phyloP scores from a whole-genome alignment of 2,113 vertebrate species.

The Pao palembangensis region DNA sequence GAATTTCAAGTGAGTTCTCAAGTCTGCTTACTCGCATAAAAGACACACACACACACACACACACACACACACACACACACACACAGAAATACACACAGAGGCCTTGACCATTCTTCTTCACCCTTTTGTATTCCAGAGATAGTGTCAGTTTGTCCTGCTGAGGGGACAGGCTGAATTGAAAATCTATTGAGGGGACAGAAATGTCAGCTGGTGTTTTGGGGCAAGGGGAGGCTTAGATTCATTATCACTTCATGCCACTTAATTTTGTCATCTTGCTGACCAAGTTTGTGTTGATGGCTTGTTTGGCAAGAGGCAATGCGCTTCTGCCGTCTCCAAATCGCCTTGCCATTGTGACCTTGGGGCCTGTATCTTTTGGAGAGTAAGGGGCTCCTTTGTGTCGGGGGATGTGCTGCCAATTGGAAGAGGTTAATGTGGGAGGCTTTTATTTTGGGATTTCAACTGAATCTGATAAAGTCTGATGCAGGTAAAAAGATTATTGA shows the following conservation, averaged over 20 bases:
- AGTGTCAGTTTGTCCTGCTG: conserved; percentile 70
- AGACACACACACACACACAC: neutral
- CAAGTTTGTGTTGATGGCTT: conserved; percentile 96
- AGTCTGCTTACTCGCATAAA: conserved; percentile 19
- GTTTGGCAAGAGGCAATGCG: conserved; percentile 85
- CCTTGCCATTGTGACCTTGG: conserved; percentile 88
- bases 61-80: conserved; percentile 26
- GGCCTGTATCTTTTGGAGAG: conserved; percentile 79
- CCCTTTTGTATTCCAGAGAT: conserved; percentile 76
- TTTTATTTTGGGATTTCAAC: conserved; percentile 90
- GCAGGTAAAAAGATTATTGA: conserved; percentile 99
- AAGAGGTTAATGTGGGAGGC: conserved; percentile 88
- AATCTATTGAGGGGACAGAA: conserved; percentile 81
- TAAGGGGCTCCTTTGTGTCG: conserved; percentile 86
- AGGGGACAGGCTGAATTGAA: conserved; percentile 61
- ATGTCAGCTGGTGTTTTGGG: conserved; percentile 52
- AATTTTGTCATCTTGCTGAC: conserved; percentile 92
- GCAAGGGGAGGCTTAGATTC: conserved; percentile 80
- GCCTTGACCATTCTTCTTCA: conserved; percentile 26
- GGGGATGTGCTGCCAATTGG: conserved; percentile 83
- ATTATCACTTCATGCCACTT: conserved; percentile 91
- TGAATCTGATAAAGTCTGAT: conserved; percentile 96
- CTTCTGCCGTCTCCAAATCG: conserved; percentile 82
- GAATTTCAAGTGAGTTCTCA: conserved; percentile 91
- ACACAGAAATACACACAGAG: conserved; percentile 21